Base-by-base conservation (phyloP, 2,113 vertebrate genomes). In the Mustelus asterias region DNA sequence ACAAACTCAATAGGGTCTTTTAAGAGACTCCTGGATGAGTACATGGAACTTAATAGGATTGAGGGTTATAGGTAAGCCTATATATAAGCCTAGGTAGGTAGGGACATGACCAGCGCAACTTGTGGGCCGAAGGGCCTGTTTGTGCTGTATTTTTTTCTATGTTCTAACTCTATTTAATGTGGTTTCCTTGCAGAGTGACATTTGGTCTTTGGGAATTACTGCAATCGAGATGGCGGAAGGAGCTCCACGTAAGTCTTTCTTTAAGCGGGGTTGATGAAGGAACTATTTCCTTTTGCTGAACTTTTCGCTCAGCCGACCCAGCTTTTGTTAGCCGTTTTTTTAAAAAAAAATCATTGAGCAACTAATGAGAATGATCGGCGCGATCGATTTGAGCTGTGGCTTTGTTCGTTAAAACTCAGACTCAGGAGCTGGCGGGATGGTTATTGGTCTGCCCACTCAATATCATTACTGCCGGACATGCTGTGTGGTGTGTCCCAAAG, bases 221-320 rank as follows among this genome's bases (percentile, higher is more conserved):
- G 99, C 99, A 95, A 99, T 99, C 33, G 98, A 99, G 97, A 99
- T 99, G 98, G 98, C 98, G 16, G 98, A 99, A 96, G 98, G 98
- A 96, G 98, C 98, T 0, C 98, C 98, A 63, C 98, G 98, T 99
- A 98, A 99, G 99, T 98, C 16, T 93, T 67, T 67, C n/a, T 67
- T 41, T 41, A 41, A 41, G 1, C 90, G 10, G n/a, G 63, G 18
- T 65, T 69, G 18, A n/a, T n/a, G 54, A 24, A 69, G 60, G 93
- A 54, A 54, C 48, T 54, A 54, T 54, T 54, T 54, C 48, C 48
- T 5, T 54, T 54, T 54, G 48, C 85, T 44, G 85, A 11, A 54
- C 24, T 48, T 54, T 33, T 58, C 6, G 2, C 3, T 24, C 0
- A 16, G 0, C 8, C 6, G 54, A 3, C 54, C 48, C 29, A 14